Evolutionary conservation across 1,140 invertebrate species (phyloP).

Genomic region (Heliothis subflexa): DNA sequence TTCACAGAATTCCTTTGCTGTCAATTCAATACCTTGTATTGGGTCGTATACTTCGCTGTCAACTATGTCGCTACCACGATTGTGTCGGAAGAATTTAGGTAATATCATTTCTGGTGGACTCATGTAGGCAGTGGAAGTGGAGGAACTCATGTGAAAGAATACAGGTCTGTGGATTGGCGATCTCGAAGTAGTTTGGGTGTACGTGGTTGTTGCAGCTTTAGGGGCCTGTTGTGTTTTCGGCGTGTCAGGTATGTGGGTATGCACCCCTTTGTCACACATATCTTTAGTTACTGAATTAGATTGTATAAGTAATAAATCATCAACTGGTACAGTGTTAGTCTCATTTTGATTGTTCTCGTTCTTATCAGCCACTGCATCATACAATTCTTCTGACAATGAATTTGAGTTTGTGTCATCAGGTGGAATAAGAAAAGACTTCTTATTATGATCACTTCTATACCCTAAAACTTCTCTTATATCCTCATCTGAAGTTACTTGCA

Average conservation of each 20-base stretch:
- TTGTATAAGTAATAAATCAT: slow-evolving; percentile 6
- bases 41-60: slow-evolving; percentile 58
- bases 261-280: slow-evolving; percentile 60
- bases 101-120: slow-evolving; percentile 82
- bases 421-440: not conserved
- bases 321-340: not conserved
- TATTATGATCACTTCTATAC: not conserved
- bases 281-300: slow-evolving; percentile 32
- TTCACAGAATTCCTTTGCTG: slow-evolving; percentile 42
- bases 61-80: slow-evolving; percentile 50
- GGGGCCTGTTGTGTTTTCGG: slow-evolving; percentile 56
- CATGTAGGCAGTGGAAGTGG: slow-evolving; percentile 84
- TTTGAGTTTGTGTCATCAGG: not conserved
- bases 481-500: not conserved
- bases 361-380: not conserved
- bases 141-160: slow-evolving; percentile 80
- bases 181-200: slow-evolving; percentile 73
- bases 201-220: slow-evolving; percentile 69
- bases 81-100: slow-evolving; percentile 70
- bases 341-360: not conserved
- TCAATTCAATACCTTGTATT: slow-evolving; percentile 5
- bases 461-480: not conserved
- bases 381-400: not conserved
- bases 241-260: slow-evolving; percentile 56
- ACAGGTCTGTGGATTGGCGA: slow-evolving; percentile 69